Evolutionary conservation across 2,797 vertebrate species (phyloP).

Genomic region (Diplodus puntazzo): DNA sequence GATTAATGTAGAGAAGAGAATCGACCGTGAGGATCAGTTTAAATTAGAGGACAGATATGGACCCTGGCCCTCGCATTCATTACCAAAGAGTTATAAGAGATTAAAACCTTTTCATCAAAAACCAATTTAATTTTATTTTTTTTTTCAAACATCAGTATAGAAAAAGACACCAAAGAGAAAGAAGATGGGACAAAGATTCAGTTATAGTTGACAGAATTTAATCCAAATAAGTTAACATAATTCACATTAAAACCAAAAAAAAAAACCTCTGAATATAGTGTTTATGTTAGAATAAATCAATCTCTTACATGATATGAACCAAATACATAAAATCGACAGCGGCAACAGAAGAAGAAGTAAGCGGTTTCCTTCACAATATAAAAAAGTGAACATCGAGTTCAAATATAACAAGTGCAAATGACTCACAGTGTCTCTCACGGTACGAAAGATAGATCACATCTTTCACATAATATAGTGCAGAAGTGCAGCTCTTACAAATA

Average conservation of each 20-base stretch:
- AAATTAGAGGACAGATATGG: constrained; percentile 38
- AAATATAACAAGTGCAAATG: constrained; percentile 80
- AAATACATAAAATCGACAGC: constrained; percentile 60
- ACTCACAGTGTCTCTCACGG: constrained; percentile 84
- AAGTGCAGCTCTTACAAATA: constrained; percentile 77
- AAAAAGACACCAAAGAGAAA: neutral
- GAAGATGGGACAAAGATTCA: neutral
- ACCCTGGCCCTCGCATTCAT: constrained; percentile 4
- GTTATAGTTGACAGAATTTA: constrained; percentile 58
- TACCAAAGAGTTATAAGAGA: neutral
- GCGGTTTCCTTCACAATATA: constrained; percentile 61
- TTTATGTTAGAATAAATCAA: constrained; percentile 62
- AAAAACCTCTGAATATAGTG: constrained; percentile 51
- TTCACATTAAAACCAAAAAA: constrained; percentile 49
- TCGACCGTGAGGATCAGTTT: constrained; percentile 23
- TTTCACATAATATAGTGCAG: constrained; percentile 77
- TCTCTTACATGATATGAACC: constrained; percentile 57
- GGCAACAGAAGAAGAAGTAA: constrained; percentile 53
- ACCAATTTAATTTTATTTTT: neutral
- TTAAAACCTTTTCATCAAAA: constrained; percentile 19
- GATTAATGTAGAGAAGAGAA: constrained; percentile 49
- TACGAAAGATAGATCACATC: constrained; percentile 75
- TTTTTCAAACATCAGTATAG: neutral
- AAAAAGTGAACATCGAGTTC: constrained; percentile 54
- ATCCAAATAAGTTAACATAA: constrained; percentile 79